Evolutionary conservation across 2,113 vertebrate genomes (phyloP), one percentile per base, ranked within the genome.

Genomic region (Hiodon alosoides): DNA sequence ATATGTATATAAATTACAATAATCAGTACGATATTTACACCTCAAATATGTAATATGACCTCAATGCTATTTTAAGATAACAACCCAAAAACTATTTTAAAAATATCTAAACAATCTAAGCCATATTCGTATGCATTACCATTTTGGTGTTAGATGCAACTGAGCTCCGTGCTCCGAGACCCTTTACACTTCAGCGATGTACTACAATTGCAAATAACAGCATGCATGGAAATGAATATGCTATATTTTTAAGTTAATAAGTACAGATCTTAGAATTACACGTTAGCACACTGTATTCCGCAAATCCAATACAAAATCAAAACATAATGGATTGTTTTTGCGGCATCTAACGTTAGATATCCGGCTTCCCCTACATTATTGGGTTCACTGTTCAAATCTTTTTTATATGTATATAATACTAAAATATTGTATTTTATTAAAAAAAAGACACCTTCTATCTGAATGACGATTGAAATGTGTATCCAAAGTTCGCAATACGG

Each of bases 401-500:
- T 31, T 31, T 31, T 31, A 31, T 31, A 31, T 31, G 31, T 31
- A 31, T 31, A 31, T 31, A 31, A 31, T 31, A 31, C 31, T 31
- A 31, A 31, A 31, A 31, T 31, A 31, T 31, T 31, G 31, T 31
- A 31, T 31, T 31, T 31, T 31, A 31, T 31, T 31, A 0, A 31
- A 31, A 31, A 31, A 31, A 31, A 0, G 31, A 31, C 31, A 31
- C 31, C 31, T 31, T 31, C 0, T 31, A 31, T 31, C 31, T 31
- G 31, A 57, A 13, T 67, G 17, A 48, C 31, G 10, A 66, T 66
- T 66, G 46, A 9, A 66, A 31, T 31, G 31, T 53, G 16, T 74
- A 55, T 53, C 31, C n/a, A 66, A 61, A 73, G 50, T 60, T 11
- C 16, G 46, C 64, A 83, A 64, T 58, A 71, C 46, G 78, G 69